Conservation (phyloP, 37 sponge, comb jelly and placozoan species). For the Ephydatia muelleri region DNA sequence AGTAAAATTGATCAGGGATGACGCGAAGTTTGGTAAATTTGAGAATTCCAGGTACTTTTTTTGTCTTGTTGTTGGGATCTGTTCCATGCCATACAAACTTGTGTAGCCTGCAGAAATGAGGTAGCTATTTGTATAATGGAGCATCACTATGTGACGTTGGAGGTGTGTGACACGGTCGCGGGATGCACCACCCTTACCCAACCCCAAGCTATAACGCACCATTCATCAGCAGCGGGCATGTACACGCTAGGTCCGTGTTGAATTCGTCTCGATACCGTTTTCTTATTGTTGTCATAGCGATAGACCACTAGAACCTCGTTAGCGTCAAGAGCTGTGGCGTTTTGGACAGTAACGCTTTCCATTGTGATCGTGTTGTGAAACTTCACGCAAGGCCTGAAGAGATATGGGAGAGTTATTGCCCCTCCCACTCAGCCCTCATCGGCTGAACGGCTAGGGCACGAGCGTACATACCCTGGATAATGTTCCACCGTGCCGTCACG, state of each 20-base stretch:
- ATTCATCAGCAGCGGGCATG: conserved; percentile 82
- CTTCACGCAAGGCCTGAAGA: conserved; percentile 64
- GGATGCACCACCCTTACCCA: no score
- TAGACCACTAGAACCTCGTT: conserved; percentile 91
- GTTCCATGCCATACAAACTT: conserved; percentile 91
- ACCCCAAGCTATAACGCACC: conserved; percentile 22
- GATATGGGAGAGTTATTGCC: no score
- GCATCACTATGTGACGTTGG: not conserved
- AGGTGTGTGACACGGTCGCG: no score
- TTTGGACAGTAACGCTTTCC: conserved; percentile 30
- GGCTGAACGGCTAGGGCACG: no score
- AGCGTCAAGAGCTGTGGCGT: conserved; percentile 77
- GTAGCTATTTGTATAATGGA: not conserved
- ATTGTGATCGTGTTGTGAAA: conserved; percentile 65
- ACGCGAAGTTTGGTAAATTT: conserved; percentile 84
- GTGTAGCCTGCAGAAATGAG: conserved; percentile 57
- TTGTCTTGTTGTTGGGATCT: conserved; percentile 85
- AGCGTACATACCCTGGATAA: conserved; percentile 64
- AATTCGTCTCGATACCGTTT: conserved; percentile 59
- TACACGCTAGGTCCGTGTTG: conserved; percentile 86
- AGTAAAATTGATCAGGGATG: conserved; percentile 95
- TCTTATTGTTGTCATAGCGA: conserved; percentile 51
- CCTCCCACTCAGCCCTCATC: no score
- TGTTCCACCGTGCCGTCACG: conserved; percentile 64
- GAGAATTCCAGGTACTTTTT: conserved; percentile 68